A percentile compares a stretch with the other conserved stretches of the same genome.
phyloP scores from a whole-genome alignment of 23 tunicate genomes.

The Ciona savignyi region DNA sequence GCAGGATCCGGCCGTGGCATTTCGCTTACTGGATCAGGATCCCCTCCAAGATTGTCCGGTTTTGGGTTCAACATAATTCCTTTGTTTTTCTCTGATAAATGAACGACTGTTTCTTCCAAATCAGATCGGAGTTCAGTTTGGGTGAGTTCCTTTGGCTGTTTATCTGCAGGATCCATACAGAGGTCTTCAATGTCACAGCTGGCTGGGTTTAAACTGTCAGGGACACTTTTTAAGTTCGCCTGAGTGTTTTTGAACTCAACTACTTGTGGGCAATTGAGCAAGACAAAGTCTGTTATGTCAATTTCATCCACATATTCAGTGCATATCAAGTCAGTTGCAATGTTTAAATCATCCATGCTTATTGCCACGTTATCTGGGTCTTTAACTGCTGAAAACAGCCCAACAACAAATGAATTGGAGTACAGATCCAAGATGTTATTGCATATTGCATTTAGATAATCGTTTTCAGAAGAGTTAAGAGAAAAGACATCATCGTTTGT shows the following conservation, averaged over 20 bases:
- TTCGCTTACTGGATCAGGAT: neutral
- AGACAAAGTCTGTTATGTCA: conserved; percentile 82
- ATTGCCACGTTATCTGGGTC: conserved; percentile 6
- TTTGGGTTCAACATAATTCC: neutral
- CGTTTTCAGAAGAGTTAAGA: conserved; percentile 7
- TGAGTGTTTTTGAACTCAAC: conserved; percentile 33
- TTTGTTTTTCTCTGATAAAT: neutral
- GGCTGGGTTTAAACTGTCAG: neutral
- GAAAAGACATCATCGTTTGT: conserved; percentile 42
- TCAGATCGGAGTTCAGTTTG: no score
- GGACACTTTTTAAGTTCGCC: neutral
- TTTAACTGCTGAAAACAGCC: conserved; percentile 39
- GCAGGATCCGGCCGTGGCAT: neutral
- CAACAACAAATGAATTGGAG: conserved; percentile 44
- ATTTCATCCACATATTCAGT: conserved; percentile 78
- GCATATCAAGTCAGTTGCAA: conserved; percentile 53
- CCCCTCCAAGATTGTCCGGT: neutral
- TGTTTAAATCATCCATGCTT: conserved; percentile 59
- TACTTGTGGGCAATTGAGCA: conserved; percentile 68
- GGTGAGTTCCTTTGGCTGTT: neutral
- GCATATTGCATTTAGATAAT: neutral
- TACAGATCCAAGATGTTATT: conserved; percentile 20
- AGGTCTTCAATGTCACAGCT: conserved; percentile 15
- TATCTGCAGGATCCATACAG: neutral
- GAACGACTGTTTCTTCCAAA: no score